Conservation (phyloP, 2,888 invertebrate species). For the Anoncus sp. region DNA sequence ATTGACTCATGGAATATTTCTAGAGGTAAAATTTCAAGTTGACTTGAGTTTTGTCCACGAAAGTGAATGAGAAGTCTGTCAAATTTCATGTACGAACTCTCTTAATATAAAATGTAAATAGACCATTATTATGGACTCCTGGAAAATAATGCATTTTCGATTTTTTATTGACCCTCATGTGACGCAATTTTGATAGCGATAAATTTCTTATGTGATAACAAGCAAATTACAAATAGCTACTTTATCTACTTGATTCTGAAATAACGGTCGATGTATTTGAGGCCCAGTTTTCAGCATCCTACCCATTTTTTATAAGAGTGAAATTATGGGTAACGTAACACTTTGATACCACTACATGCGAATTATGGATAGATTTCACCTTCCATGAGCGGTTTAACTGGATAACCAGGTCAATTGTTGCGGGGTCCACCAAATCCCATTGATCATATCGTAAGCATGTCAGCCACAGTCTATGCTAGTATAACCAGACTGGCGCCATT, state of each 20-base stretch:
- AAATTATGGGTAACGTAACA: background rate
- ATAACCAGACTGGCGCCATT: background rate
- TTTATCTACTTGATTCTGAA: too few species aligned
- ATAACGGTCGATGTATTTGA: too few species aligned
- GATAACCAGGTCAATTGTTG: conserved; percentile 2
- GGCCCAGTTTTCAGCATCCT: too few species aligned
- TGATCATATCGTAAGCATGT: conserved; percentile 24
- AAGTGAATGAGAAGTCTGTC: background rate
- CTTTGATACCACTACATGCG: background rate
- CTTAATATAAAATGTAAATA: too few species aligned
- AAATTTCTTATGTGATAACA: too few species aligned
- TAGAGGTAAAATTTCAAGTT: background rate
- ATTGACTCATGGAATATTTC: background rate
- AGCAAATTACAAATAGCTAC: too few species aligned
- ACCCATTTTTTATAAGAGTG: background rate
- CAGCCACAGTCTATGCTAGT: conserved; percentile 8
- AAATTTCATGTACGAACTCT: too few species aligned
- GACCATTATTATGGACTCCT: too few species aligned
- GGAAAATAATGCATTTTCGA: too few species aligned
- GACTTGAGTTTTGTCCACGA: background rate
- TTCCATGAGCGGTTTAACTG: background rate
- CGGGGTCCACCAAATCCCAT: conserved; percentile 10
- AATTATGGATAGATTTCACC: background rate
- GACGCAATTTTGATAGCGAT: too few species aligned
- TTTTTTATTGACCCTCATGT: too few species aligned